phyloP scores from a whole-genome alignment of 2,888 invertebrate species.

The Cabera pusaria region DNA sequence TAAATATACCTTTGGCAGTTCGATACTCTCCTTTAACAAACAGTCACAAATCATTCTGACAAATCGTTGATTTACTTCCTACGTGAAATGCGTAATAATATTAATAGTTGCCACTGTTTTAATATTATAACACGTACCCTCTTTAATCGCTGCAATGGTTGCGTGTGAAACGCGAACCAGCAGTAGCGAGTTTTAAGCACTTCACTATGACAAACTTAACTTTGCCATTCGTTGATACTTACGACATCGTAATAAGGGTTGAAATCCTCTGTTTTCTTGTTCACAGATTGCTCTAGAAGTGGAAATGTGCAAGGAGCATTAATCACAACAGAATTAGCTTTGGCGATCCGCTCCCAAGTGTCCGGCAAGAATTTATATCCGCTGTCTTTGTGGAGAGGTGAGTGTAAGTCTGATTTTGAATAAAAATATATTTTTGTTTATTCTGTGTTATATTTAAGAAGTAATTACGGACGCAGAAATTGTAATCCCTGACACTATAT shows the following conservation, averaged over 20 bases:
- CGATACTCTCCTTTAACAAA: conserved; percentile 27
- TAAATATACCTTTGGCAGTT: too few relatives aligned
- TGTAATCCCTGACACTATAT: too few relatives aligned
- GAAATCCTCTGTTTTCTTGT: conserved; percentile 28
- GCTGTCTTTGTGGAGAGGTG: conserved; percentile 33
- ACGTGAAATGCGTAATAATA: conserved; percentile 47
- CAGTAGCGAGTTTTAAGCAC: conserved; percentile 70
- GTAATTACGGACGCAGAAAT: too few relatives aligned
- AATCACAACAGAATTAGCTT: conserved; percentile 83
- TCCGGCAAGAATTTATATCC: conserved; percentile 73
- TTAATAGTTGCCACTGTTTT: conserved; percentile 60
- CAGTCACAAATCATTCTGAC: conserved; percentile 36
- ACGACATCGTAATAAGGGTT: conserved; percentile 37
- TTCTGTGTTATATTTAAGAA: too few relatives aligned
- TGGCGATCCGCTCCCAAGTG: conserved; percentile 79
- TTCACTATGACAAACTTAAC: conserved; percentile 37
- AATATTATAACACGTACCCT: conserved; percentile 68
- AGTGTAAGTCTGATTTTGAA: conserved; percentile 38
- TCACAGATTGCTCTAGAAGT: conserved; percentile 33
- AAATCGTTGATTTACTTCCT: conserved; percentile 44
- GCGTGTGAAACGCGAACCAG: conserved; percentile 80
- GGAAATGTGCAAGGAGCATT: conserved; percentile 78
- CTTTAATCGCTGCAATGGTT: conserved; percentile 69
- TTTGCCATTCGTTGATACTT: conserved; percentile 29
- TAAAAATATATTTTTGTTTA: conserved; percentile 6